Evolutionary conservation across 35 echinoderm and acorn worm genomes (phyloP).

Genomic region (Apostichopus parvimensis): DNA sequence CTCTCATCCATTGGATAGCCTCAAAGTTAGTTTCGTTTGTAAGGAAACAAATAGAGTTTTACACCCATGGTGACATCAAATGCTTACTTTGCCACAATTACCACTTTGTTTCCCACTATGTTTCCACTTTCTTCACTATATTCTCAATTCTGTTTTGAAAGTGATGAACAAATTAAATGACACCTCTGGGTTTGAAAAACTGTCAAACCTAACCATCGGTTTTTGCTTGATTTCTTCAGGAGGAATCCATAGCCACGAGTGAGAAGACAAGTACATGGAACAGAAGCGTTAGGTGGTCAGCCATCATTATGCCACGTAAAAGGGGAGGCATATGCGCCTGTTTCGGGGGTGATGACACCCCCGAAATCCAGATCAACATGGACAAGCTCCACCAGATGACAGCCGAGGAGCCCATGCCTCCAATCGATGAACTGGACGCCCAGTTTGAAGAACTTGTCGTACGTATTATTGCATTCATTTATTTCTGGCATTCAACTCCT

Average conservation of each 20-base stretch:
- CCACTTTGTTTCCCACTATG: too few species aligned
- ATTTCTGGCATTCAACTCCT: neutral
- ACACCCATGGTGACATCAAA: too few species aligned
- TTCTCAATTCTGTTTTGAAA: too few species aligned
- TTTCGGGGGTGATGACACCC: constrained; percentile 86
- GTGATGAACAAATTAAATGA: too few species aligned
- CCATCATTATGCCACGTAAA: constrained; percentile 82
- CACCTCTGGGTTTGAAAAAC: too few species aligned
- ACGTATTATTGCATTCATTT: constrained; percentile 34
- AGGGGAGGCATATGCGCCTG: constrained; percentile 83
- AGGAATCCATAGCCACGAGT: constrained; percentile 26
- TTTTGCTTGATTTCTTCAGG: neutral
- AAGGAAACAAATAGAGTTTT: too few species aligned
- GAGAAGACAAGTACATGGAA: constrained; percentile 50
- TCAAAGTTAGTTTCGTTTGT: too few species aligned
- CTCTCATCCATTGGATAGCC: too few species aligned
- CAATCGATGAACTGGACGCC: constrained; percentile 88
- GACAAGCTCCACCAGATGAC: constrained; percentile 88
- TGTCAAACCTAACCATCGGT: neutral
- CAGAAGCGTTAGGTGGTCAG: constrained; percentile 40
- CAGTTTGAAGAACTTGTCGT: constrained; percentile 98
- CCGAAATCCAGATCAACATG: constrained; percentile 75
- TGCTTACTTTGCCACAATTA: too few species aligned
- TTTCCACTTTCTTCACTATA: too few species aligned
- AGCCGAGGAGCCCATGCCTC: constrained; percentile 88